phyloP scores from a whole-genome alignment of 2,888 invertebrate species.

The Mesochorus sp. region DNA sequence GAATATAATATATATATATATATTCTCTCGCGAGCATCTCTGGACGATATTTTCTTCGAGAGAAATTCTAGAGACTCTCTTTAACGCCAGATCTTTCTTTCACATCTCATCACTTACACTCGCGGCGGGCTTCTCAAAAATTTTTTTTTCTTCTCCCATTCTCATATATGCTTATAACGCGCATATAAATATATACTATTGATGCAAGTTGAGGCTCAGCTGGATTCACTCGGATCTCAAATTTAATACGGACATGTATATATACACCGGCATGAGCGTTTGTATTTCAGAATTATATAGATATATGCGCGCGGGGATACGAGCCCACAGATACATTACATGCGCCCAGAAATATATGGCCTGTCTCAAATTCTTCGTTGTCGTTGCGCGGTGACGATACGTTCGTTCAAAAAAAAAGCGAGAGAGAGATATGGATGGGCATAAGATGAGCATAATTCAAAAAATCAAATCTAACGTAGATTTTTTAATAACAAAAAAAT shows the following conservation, averaged over 20 bases:
- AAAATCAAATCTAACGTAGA: no score
- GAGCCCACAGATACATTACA: slow-evolving; percentile 11
- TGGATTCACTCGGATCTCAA: slow-evolving; percentile 20
- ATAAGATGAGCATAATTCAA: no score
- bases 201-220: slow-evolving; percentile 1
- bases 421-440: no score
- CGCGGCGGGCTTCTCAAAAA: slow-evolving; percentile 4
- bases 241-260: slow-evolving; percentile 39
- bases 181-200: background rate
- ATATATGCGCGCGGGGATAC: background rate
- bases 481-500: no score
- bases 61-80: slow-evolving; percentile 37
- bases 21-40: slow-evolving; percentile 8
- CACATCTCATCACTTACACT: slow-evolving; percentile 12
- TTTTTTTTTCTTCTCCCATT: background rate
- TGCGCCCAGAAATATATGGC: no score
- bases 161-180: background rate
- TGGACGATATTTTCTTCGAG: slow-evolving; percentile 28
- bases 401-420: no score
- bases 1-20: slow-evolving; percentile 12
- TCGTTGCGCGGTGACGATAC: no score
- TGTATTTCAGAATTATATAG: slow-evolving; percentile 17
- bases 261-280: background rate
- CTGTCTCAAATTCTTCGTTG: no score
- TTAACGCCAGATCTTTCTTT: slow-evolving; percentile 16